phyloP scores from a whole-genome alignment of 2,797 vertebrate genomes.

The Phaenicophaeus curvirostris region DNA sequence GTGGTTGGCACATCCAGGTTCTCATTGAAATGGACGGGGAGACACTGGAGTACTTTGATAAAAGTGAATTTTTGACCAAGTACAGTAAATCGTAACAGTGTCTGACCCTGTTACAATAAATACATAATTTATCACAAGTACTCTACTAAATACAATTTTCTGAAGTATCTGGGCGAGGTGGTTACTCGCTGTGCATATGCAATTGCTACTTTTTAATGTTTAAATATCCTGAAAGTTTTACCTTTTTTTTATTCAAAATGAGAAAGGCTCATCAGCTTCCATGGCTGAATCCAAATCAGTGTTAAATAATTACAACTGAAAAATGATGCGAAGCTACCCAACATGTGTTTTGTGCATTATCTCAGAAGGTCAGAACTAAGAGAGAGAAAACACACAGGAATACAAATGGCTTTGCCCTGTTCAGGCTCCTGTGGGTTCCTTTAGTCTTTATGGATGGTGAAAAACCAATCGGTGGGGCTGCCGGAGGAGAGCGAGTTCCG shows the following conservation, averaged over 20 bases:
- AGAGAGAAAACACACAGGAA: constrained; percentile 21
- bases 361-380: constrained; percentile 65
- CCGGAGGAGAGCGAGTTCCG: neutral
- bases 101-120: constrained; percentile 69
- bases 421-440: constrained; percentile 60
- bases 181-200: constrained; percentile 64
- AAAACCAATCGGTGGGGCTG: neutral
- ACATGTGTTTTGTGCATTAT: constrained; percentile 56
- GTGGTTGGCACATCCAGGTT: neutral
- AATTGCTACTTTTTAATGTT: constrained; percentile 71
- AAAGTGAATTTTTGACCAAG: constrained; percentile 67
- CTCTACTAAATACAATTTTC: constrained; percentile 66
- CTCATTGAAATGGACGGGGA: constrained; percentile 56
- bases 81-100: constrained; percentile 62
- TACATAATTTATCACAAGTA: constrained; percentile 74
- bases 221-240: constrained; percentile 73
- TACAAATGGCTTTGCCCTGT: constrained; percentile 72
- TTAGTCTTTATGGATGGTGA: constrained; percentile 63
- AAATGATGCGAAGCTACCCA: constrained; percentile 29
- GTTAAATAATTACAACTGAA: constrained; percentile 48
- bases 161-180: constrained; percentile 56
- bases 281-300: constrained; percentile 62
- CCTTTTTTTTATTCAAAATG: constrained; percentile 58
- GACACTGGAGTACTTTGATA: constrained; percentile 31
- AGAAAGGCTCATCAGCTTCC: constrained; percentile 37